Percentiles rank a stretch among this genome's conserved stretches.
Conservation (phyloP, 1,140 invertebrate genomes). For the Hylaeus volcanicus region DNA sequence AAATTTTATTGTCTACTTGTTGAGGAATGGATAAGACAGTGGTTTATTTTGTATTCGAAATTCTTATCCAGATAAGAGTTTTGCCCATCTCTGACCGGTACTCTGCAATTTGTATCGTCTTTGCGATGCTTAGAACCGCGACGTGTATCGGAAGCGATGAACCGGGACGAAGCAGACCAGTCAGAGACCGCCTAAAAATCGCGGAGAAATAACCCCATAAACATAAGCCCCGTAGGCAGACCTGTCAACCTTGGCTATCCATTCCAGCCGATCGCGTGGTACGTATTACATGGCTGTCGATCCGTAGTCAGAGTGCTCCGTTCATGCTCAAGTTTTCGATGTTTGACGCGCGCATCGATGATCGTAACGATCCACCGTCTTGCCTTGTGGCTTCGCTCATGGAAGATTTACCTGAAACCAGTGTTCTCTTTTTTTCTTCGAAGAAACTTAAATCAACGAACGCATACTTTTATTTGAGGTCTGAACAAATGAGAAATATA, state of each 20-base stretch:
- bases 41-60: no score
- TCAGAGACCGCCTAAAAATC: not conserved
- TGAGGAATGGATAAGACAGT: no score
- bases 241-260: slow-evolving; percentile 18
- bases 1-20: no score
- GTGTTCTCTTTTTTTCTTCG: no score
- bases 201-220: slow-evolving; percentile 8
- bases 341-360: slow-evolving; percentile 33
- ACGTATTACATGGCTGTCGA: slow-evolving; percentile 45
- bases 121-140: not conserved
- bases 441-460: no score
- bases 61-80: no score
- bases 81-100: no score
- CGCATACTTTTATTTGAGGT: no score
- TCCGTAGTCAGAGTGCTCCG: not conserved
- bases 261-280: slow-evolving; percentile 2
- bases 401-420: not conserved
- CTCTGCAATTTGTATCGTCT: no score
- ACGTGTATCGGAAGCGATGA: not conserved
- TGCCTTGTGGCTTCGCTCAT: slow-evolving; percentile 16
- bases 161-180: not conserved
- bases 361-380: slow-evolving; percentile 52
- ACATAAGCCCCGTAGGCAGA: slow-evolving; percentile 1
- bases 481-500: no score
- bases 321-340: slow-evolving; percentile 36